A percentile compares a stretch with the other conserved stretches of the same genome.
phyloP scores from a whole-genome alignment of 2,797 vertebrate species.

The Ctenopoma kingsleyae region DNA sequence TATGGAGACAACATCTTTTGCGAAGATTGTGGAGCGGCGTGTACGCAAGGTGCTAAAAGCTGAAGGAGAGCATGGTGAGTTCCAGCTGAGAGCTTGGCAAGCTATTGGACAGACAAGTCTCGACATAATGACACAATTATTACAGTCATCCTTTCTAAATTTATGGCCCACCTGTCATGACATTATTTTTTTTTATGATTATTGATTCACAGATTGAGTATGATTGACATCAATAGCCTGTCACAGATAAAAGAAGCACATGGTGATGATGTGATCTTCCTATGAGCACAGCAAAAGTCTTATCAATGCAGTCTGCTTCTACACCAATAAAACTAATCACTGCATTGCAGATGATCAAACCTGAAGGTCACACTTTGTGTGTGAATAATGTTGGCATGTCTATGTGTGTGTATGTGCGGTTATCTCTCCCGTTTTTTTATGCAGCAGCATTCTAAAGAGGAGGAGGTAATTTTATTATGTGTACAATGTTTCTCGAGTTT shows the following conservation, averaged over 20 bases:
- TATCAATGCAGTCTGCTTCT: constrained; percentile 58
- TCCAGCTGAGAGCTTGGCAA: constrained; percentile 11
- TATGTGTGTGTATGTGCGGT: background rate
- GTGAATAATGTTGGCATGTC: constrained; percentile 29
- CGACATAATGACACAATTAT: background rate
- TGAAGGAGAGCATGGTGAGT: constrained; percentile 70
- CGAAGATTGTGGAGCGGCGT: constrained; percentile 73
- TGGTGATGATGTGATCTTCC: constrained; percentile 17
- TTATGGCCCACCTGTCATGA: background rate
- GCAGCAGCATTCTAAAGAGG: constrained; percentile 43
- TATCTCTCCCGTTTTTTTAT: constrained; percentile 23
- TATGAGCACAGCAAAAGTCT: constrained; percentile 4
- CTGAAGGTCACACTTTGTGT: constrained; percentile 79
- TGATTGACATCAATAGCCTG: constrained; percentile 14
- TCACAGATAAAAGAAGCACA: background rate
- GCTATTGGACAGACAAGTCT: background rate
- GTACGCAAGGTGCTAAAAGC: constrained; percentile 70
- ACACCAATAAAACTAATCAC: constrained; percentile 81
- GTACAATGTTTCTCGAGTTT: constrained; percentile 55
- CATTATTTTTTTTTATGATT: background rate
- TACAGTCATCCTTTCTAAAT: constrained; percentile 4
- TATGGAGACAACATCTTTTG: constrained; percentile 70
- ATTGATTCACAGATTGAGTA: background rate
- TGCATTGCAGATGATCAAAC: constrained; percentile 86
- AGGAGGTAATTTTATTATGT: constrained; percentile 66